Base-by-base conservation (phyloP, 2,113 vertebrate species). In the Vulpes vulpes region DNA sequence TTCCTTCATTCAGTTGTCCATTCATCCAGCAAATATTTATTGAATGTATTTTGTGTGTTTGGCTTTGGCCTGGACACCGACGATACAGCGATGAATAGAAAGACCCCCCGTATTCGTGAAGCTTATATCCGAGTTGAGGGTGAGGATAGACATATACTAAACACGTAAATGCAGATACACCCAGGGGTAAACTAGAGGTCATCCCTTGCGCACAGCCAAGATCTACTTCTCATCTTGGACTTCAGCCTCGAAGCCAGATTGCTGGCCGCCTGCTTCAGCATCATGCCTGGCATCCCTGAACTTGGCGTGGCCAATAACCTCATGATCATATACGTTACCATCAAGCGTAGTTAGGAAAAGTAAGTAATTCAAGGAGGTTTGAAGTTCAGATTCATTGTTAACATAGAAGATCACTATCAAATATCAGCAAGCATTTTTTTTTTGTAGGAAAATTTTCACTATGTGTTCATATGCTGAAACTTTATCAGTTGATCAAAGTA, bases 381-480 rank as follows among this genome's bases (percentile, higher is more conserved):
- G n/a, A 78, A 86, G 85, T 91, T 64, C 10, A 79, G 14, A 51
- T 71, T 96, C 81, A 87, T 64, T 85, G 14, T 91, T 78, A 57
- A 83, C 15, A 38, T 65, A 38, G 57, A 90, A 85, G 74, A 59
- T 94, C 30, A 76, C 38, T 35, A 64, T 79, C 20, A 96, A 89
- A 91, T 82, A 84, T 16, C 62, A 62, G 43, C 74, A 84, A 83
- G 30, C 0, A 71, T 55, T 53, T 83, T 43, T 91, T 87, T 91
- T 87, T 90, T 59, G 43, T 10, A 86, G 11, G 11, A 27, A 92
- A 79, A 78, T 32, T 65, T 67, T 94, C 30, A 78, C 22, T 57
- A 10, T 89, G 9, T 97, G 49, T 38, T 96, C 78, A 60, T 51
- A 55, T 89, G 67, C 11, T 96, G 23, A 96, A 79, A 76, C 93